Evolutionary conservation across 2,797 vertebrate genomes (phyloP).

Genomic region (Oryzias dopingdopingensis): DNA sequence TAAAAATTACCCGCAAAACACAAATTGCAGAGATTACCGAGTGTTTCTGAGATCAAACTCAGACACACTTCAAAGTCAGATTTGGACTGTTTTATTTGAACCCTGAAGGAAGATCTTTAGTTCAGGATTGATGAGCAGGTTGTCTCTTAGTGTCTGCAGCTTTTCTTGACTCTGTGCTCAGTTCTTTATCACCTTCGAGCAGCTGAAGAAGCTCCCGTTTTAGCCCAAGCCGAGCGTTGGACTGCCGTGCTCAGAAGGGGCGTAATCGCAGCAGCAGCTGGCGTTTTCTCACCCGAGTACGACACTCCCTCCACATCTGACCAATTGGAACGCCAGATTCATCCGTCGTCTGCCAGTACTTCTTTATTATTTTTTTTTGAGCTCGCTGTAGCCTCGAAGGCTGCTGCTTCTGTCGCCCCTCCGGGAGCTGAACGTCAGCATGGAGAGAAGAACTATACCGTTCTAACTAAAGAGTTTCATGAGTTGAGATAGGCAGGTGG

Average conservation of each 20-base stretch:
- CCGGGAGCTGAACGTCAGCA: slow-evolving; percentile 49
- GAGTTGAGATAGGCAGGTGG: not conserved
- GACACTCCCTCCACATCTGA: slow-evolving; percentile 23
- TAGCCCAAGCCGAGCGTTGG: slow-evolving; percentile 60
- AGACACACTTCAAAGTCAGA: too few species aligned
- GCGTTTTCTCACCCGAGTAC: slow-evolving; percentile 31
- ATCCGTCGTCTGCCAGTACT: not conserved
- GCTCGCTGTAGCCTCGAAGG: slow-evolving; percentile 18
- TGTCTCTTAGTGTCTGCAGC: not conserved
- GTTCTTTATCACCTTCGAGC: slow-evolving; percentile 98
- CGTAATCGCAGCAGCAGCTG: slow-evolving; percentile 30
- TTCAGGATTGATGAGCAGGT: not conserved
- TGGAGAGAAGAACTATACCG: not conserved
- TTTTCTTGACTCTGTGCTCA: slow-evolving; percentile 64
- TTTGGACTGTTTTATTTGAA: too few species aligned
- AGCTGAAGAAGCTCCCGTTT: slow-evolving; percentile 92
- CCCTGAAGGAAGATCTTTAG: too few species aligned
- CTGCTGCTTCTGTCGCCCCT: slow-evolving; percentile 26
- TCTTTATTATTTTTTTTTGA: slow-evolving; percentile 32
- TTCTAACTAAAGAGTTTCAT: slow-evolving; percentile 4
- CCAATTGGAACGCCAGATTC: slow-evolving; percentile 1
- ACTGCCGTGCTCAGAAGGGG: slow-evolving; percentile 19
- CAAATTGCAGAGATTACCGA: too few species aligned
- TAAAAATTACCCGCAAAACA: too few species aligned
- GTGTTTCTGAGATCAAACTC: too few species aligned